phyloP scores from a whole-genome alignment of 2,113 vertebrate genomes.

The Pelecanoides urinatrix region DNA sequence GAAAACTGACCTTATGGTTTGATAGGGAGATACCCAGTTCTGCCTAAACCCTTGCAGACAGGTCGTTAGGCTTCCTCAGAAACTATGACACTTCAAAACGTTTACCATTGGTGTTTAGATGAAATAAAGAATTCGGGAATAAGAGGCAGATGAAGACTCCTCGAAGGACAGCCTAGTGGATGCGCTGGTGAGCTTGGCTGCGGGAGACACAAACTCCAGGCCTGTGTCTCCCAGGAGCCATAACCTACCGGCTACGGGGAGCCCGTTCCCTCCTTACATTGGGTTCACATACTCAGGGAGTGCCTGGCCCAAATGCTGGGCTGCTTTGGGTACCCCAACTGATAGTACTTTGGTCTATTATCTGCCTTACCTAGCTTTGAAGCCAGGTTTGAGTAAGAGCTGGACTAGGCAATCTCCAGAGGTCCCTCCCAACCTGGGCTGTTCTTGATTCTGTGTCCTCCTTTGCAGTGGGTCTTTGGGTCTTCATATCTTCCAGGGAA shows the following conservation, averaged over 20 bases:
- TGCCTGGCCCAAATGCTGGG: not conserved
- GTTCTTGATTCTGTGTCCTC: not conserved
- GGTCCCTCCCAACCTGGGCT: not conserved
- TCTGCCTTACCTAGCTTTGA: not conserved
- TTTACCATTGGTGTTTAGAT: not conserved
- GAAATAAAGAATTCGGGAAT: not conserved
- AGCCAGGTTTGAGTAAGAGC: not conserved
- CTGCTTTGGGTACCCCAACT: not conserved
- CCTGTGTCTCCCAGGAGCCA: not conserved
- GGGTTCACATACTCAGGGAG: not conserved
- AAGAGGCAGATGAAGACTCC: not conserved
- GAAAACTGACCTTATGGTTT: not conserved
- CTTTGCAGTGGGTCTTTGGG: not conserved
- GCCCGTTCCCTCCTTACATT: not conserved
- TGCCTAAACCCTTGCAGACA: not conserved
- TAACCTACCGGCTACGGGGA: not conserved
- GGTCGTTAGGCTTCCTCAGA: not conserved
- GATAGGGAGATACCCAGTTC: not conserved
- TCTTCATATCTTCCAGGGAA: not conserved
- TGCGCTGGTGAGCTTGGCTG: not conserved
- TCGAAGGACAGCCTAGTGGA: not conserved
- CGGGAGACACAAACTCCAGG: accelerated
- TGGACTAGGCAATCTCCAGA: not conserved
- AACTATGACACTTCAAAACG: not conserved
- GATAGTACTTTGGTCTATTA: not conserved